Base-by-base conservation (phyloP, 2,113 vertebrate genomes). In the Glaucomys volans region DNA sequence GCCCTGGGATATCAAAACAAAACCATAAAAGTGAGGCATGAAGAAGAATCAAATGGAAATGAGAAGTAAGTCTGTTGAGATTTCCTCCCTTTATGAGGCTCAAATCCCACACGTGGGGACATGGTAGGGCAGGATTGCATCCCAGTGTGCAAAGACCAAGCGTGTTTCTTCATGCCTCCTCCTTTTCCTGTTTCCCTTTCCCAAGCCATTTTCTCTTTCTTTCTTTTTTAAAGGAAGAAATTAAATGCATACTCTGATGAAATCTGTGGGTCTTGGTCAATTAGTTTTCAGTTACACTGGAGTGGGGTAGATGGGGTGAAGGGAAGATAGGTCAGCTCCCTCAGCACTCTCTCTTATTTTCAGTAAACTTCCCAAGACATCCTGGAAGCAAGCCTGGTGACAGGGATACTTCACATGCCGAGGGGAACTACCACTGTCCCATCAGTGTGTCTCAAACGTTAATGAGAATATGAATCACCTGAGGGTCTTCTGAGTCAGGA, bases 251-350 rank as follows among this genome's bases (percentile, higher is more conserved):
- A 44, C 50, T 69, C 87, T 96, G 95, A 92, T 87, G 92, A 96
- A 98, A 97, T 77, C 10, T 30, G 84, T 69, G 92, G 52, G 44
- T 77, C 37, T 59, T 94, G 62, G 86, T 95, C 81, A 96, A 76
- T 90, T 62, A 6, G 11, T 59, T 76, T 92, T 67, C 85, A 64
- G 3, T 92, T 91, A 57, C 86, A 76, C 37, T 22, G 18, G 54
- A 40, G 59, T 30, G 16, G 42, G 18, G 37, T n/a, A 22, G 75
- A 81, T 13, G 24, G 76, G 32, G 52, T 74, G 22, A 95, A 77
- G 50, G 47, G 74, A 20, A 80, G 52, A 74, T 14, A 5, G 17
- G 74, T 50, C 22, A 32, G 13, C 28, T 76, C 32, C n/a, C 40
- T 96, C 9, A 54, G 74, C 24, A 47, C 44, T 67, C 81, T 75